Percentiles rank a stretch among this genome's conserved stretches.
These are phyloP conservation scores for Sceloporus tristichus DNA, from an alignment of 2,113 vertebrate genomes.

Conservation along the genomic window DNA sequence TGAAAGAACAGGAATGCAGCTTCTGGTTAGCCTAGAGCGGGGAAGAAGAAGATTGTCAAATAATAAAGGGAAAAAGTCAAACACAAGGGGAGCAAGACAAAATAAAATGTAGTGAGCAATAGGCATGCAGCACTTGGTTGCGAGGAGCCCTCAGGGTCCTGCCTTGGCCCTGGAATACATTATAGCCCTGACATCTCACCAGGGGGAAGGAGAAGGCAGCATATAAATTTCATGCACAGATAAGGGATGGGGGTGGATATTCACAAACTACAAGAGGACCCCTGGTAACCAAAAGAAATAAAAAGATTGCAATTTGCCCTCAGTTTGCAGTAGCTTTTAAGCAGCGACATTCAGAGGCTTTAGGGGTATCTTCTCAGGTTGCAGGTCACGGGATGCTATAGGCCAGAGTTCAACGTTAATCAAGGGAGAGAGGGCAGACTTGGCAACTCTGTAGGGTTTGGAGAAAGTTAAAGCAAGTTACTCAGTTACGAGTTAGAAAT, in stretches of 20 bases:
- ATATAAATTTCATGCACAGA: background rate
- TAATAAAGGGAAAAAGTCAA: conserved; percentile 81
- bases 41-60: conserved; percentile 84
- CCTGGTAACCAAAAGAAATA: conserved; percentile 73
- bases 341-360: conserved; percentile 80
- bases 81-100: conserved; percentile 69
- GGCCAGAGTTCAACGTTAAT: conserved; percentile 78
- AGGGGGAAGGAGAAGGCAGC: conserved; percentile 38
- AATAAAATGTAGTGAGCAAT: conserved; percentile 62
- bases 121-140: conserved; percentile 57
- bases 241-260: conserved; percentile 53
- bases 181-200: conserved; percentile 35
- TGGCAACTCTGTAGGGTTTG: conserved; percentile 85
- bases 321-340: conserved; percentile 81
- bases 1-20: conserved; percentile 74
- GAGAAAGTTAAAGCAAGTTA: conserved; percentile 93
- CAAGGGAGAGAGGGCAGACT: conserved; percentile 81
- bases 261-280: conserved; percentile 71
- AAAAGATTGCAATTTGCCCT: conserved; percentile 82
- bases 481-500: conserved; percentile 92
- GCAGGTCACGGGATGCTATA: conserved; percentile 82
- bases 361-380: conserved; percentile 70
- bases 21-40: conserved; percentile 68
- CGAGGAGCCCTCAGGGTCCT: conserved; percentile 44
- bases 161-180: conserved; percentile 54